These are phyloP conservation scores for Diachasmimorpha longicaudata DNA, from an alignment of 1,140 invertebrate species.

Conservation along the genomic window DNA sequence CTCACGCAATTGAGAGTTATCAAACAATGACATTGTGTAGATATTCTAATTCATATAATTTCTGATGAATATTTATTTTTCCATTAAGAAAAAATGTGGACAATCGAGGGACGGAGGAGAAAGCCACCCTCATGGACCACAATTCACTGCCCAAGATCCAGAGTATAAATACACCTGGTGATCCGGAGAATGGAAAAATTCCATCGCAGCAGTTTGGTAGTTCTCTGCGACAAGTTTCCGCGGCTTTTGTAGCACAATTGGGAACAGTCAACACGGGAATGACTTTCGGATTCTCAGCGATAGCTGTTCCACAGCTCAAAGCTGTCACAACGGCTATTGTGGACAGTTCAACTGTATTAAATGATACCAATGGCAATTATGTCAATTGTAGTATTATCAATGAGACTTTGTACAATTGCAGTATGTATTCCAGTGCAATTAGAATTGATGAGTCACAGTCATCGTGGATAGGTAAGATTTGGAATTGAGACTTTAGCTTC, in stretches of 20 bases:
- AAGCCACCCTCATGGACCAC: neutral
- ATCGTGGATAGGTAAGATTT: constrained; percentile 74
- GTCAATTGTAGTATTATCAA: neutral
- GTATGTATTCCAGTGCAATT: constrained; percentile 60
- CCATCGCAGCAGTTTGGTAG: constrained; percentile 56
- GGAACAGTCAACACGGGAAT: constrained; percentile 76
- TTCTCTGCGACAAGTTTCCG: constrained; percentile 66
- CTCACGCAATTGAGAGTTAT: too few relatives aligned
- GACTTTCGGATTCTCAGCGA: constrained; percentile 77
- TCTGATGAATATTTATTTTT: neutral
- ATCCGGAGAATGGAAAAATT: neutral
- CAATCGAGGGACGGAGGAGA: neutral
- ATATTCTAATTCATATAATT: neutral
- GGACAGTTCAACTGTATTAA: neutral
- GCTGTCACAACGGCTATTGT: neutral
- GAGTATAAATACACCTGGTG: neutral
- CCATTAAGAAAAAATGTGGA: neutral
- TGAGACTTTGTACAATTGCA: neutral
- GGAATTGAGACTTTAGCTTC: neutral
- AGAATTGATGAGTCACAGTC: constrained; percentile 67
- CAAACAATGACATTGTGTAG: too few relatives aligned
- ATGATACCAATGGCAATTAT: neutral
- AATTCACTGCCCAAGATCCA: neutral
- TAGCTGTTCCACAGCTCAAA: constrained; percentile 71
- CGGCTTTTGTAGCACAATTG: constrained; percentile 68